phyloP scores from a whole-genome alignment of 2,113 vertebrate species.

The Myocastor coypus region DNA sequence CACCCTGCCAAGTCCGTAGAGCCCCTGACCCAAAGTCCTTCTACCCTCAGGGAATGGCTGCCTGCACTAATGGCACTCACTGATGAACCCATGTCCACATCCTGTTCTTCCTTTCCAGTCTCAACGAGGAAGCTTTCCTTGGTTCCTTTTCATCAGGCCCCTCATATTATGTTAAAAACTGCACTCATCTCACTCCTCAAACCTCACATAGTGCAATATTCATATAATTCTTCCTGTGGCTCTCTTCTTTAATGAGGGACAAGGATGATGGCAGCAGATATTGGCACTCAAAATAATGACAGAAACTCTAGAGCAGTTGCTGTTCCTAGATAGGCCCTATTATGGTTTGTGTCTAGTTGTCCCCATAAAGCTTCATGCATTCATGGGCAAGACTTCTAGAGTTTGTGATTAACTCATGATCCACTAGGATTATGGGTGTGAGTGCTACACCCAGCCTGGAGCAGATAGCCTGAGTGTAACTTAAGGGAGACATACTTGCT shows the following conservation, averaged over 20 bases:
- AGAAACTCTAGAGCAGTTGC: not conserved
- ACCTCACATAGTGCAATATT: not conserved
- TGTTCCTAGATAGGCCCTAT: not conserved
- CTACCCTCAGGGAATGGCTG: not conserved
- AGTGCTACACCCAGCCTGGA: no score
- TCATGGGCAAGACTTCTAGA: no score
- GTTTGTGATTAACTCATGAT: no score
- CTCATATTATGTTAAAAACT: not conserved
- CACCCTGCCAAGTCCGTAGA: not conserved
- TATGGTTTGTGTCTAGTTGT: no score
- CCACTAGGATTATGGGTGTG: no score
- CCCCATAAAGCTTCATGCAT: no score
- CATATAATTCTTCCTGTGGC: not conserved
- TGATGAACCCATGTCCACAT: not conserved
- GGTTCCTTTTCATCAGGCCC: not conserved
- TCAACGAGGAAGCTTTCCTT: not conserved
- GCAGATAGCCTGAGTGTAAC: no score
- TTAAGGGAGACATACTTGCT: no score
- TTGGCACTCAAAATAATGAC: not conserved
- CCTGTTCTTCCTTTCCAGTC: not conserved
- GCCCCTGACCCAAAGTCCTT: not conserved
- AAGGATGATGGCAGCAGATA: not conserved
- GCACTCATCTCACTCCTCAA: not conserved
- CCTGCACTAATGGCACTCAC: not conserved
- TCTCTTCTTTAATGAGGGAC: not conserved